Base-by-base conservation (phyloP, 2,888 invertebrate genomes). In the Ariolimax columbianus region DNA sequence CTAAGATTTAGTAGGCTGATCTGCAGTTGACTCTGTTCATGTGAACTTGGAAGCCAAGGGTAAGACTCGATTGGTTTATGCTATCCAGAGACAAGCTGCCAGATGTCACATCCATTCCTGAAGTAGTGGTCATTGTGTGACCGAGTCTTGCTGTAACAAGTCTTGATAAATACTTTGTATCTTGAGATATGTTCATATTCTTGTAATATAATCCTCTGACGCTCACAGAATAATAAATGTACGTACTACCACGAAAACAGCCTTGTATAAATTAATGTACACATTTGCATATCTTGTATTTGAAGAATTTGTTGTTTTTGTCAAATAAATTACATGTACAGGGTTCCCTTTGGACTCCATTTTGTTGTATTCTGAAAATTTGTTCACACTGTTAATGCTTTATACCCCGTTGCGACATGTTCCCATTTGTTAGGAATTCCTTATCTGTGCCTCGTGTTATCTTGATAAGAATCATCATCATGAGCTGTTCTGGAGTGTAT, bases 301-400 rank as follows among this genome's bases (percentile, higher is more conserved):
- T 63, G 55, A 55, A 19, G 23, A 6, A 7, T 63, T 63, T 30
- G 30, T 30, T 63, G 30, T 63, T 63, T 30, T 30, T 63, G 63
- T 63, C 38, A 19, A 72, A 26, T 9, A 26, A 4, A n/a, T 38
- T 43, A n/a, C 26, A 26, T 72, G 40, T 72, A 72, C 72, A 72
- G 40, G 40, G 72, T 72, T 72, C 17, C 47, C 47, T 70, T 43
- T 72, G 23, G 36, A 23, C 23, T 14, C 26, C 40, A 26, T 72
- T 72, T 72, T 72, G 11, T 72, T 72, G 40, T 72, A 40, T 72
- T 72, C 26, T 38, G 26, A 72, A 38, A 1, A 70, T 72, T 43
- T 40, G 72, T 72, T 72, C 6, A 72, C 9, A 40, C 38, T 40
- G 38, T 72, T 38, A 40, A 72, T 40, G 72, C 19, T 72, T 40